phyloP scores from a whole-genome alignment of 2,888 invertebrate species.

The Sinelater perroti region DNA sequence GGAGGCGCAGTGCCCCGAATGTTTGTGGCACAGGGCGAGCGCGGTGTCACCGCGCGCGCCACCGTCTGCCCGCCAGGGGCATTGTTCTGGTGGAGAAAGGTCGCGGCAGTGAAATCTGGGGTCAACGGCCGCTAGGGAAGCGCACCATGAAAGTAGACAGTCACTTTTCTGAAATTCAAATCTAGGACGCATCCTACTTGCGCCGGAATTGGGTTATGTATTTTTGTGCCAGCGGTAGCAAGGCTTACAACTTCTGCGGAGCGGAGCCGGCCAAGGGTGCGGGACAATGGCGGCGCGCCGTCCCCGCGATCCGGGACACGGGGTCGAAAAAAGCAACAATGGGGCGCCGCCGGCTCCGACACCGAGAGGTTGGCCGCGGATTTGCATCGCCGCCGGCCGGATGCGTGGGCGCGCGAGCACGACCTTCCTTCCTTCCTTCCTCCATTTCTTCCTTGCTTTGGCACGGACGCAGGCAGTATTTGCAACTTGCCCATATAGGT shows the following conservation, averaged over 20 bases:
- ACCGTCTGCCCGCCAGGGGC: slow-evolving; percentile 33
- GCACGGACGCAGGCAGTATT: too few species aligned
- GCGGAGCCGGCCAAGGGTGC: slow-evolving; percentile 43
- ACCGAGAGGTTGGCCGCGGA: too few species aligned
- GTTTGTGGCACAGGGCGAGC: not conserved
- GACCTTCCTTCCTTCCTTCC: too few species aligned
- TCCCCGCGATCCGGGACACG: slow-evolving; percentile 19
- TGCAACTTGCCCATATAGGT: too few species aligned
- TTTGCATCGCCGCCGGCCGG: too few species aligned
- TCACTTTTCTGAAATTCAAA: slow-evolving; percentile 52
- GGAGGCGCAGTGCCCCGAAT: too few species aligned
- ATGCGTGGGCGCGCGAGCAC: too few species aligned
- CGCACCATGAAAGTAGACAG: slow-evolving; percentile 49
- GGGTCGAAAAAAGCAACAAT: slow-evolving; percentile 19
- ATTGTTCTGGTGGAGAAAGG: slow-evolving; percentile 46
- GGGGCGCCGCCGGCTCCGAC: too few species aligned
- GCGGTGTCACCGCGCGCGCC: not conserved
- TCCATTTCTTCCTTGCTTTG: too few species aligned
- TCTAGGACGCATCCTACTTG: slow-evolving; percentile 48
- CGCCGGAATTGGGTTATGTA: slow-evolving; percentile 53
- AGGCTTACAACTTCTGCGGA: slow-evolving; percentile 41
- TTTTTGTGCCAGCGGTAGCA: slow-evolving; percentile 47
- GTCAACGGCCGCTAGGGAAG: slow-evolving; percentile 40
- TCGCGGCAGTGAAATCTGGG: slow-evolving; percentile 47
- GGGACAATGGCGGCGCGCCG: slow-evolving; percentile 22